phyloP scores from a whole-genome alignment of 2,797 vertebrate genomes.

The Amniataba percoides region DNA sequence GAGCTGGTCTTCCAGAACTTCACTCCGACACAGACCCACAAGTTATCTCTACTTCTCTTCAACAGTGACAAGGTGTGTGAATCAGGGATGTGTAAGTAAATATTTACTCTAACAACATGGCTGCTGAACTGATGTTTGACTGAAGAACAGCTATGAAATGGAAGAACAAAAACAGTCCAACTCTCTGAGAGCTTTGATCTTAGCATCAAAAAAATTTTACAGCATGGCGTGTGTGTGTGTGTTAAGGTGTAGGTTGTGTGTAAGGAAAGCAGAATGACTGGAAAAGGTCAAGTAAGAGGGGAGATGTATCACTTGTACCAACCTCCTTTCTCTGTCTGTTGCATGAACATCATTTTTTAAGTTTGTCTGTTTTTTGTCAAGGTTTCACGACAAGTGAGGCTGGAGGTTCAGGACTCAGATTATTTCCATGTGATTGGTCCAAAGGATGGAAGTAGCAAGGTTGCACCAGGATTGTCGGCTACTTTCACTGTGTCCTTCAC shows the following conservation, averaged over 20 bases:
- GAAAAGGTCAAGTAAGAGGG: constrained; percentile 29
- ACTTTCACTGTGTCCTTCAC: constrained; percentile 87
- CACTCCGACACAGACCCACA: constrained; percentile 83
- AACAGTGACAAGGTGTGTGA: constrained; percentile 88
- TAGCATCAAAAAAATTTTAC: not conserved
- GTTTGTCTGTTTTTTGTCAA: constrained; percentile 62
- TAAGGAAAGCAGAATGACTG: constrained; percentile 12
- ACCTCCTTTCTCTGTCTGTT: no score
- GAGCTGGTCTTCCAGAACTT: constrained; percentile 92
- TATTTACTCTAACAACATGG: not conserved
- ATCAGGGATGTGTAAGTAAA: not conserved
- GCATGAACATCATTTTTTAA: no score
- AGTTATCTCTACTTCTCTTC: constrained; percentile 85
- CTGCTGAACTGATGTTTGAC: not conserved
- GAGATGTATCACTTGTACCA: constrained; percentile 45
- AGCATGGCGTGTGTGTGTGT: not conserved
- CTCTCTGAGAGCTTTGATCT: not conserved
- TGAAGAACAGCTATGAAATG: not conserved
- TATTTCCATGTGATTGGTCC: constrained; percentile 88
- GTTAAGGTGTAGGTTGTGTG: constrained; percentile 9
- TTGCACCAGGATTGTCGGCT: constrained; percentile 86
- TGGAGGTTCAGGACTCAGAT: constrained; percentile 85
- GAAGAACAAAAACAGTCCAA: not conserved
- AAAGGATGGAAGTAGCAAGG: constrained; percentile 78
- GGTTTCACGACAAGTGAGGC: constrained; percentile 87